Base-by-base conservation (phyloP, 2,113 vertebrate species). In the Proterorhinus semilunaris region DNA sequence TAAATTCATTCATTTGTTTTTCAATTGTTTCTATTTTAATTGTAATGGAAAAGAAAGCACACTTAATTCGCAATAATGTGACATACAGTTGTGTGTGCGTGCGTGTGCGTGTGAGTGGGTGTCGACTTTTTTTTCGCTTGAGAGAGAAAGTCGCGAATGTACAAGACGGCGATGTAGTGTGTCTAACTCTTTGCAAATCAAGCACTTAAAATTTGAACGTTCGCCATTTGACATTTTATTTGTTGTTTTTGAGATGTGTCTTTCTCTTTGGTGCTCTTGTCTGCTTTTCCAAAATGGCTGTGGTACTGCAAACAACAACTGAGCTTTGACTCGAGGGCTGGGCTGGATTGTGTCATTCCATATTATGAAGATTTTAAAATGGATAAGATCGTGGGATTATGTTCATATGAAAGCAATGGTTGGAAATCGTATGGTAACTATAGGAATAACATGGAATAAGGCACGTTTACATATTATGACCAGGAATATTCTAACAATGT, bases 51-150 rank as follows among this genome's bases (percentile, higher is more conserved):
- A 88, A 78, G 76, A 91, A 93, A 94, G 93, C 93, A 94, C 93
- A 94, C 92, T 93, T 93, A 93, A 90, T 92, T 91, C 79, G 92
- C 93, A 94, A 94, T 94, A 93, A 94, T 76, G 88, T 92, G 88
- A 90, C 75, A 80, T 81, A 71, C 85, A 76, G 83, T 77, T 63
- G 54, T 49, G 8, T 66, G 68, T n/a, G 50, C 62, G 62, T 1
- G 27, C 43, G 63, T 47, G 52, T 64, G 72, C 0, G 27, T 36
- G 27, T 47, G 52, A 57, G 72, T 17, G 59, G 11, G 46, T 42
- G 43, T n/a, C 21, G 62, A 52, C 72, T 68, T 58, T 10, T 13
- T 80, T 71, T 71, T 47, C 71, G 57, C 66, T 64, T 48, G 48
- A 65, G 52, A 17, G 16, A 63, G 52, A 57, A 65, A 69, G 6